Evolutionary conservation across 2,888 invertebrate genomes (phyloP), one percentile per base, ranked within the genome.

Genomic region (Lasioglossum calceatum): DNA sequence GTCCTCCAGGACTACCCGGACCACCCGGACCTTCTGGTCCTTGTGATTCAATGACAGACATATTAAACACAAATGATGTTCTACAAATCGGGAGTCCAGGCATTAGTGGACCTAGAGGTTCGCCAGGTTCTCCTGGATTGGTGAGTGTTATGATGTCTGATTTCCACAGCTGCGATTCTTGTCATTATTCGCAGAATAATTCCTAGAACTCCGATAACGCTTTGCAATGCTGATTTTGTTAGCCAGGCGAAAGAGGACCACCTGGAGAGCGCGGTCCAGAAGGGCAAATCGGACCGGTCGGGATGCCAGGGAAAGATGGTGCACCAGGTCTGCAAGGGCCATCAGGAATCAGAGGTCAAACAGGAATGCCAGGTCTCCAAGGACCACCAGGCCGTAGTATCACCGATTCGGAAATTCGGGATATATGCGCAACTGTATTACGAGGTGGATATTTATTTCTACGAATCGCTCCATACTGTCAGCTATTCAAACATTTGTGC

Each of bases 371-470:
- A 8, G 97, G 97, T 36, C 93, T 96, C 58, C 96, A 96, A 75
- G 97, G 97, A 84, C 94, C 95, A 19, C 95, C 96, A 3, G 97
- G 96, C 93, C 95, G 95, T 87, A 97, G 97, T 91, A 96, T 97
- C 88, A 96, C 97, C 0, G 98, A 98, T 94, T 96, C 96, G 8
- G 98, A 98, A 95, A 96, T 98, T 32, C 96, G 97, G 89, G 98
- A 98, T 90, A 97, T 98, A 91, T 98, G 98, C 94, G 97, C 97
- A 91, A 96, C 97, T 76, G 97, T 98, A 75, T 96, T 98, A 74
- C 96, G 97, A 96, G 98, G 98, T 98, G 95, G 58, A 77, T 83
- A 81, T 77, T 76, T 27, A 76, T 8, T 75, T 54, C n/a, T 27
- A 12, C 12, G 27, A 44, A 19, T 67, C 36, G 36, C 32, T 32